Percentiles rank a stretch among this genome's conserved stretches.
Evolutionary conservation across 2,797 vertebrate genomes (phyloP).

Genomic region (Clarias fuscus): DNA sequence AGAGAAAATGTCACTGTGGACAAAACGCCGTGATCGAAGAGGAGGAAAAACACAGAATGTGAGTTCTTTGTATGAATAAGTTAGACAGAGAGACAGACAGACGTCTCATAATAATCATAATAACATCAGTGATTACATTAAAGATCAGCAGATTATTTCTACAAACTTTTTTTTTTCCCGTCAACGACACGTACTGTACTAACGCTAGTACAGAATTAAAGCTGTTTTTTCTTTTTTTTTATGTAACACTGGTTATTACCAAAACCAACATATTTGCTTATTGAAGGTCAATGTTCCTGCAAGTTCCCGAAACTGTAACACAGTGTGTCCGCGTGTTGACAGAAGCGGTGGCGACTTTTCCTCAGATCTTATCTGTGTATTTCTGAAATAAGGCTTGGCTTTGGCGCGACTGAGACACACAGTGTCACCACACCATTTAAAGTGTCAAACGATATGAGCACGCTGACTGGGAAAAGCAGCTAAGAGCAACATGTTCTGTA

Average conservation of each 20-base stretch:
- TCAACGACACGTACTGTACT: background rate
- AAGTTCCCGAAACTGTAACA: background rate
- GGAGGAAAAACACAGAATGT: background rate
- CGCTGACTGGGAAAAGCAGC: background rate
- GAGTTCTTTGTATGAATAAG: too few relatives aligned
- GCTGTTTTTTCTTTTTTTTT: background rate
- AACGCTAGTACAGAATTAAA: background rate
- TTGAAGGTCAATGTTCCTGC: background rate
- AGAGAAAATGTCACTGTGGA: background rate
- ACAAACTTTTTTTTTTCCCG: too few relatives aligned
- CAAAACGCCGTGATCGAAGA: background rate
- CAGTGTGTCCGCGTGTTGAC: background rate
- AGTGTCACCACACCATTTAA: background rate
- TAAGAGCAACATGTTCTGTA: slow-evolving; percentile 1
- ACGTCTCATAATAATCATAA: too few relatives aligned
- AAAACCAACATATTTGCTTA: background rate
- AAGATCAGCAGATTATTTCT: background rate
- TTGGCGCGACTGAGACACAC: background rate
- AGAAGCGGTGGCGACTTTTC: background rate
- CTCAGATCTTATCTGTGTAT: slow-evolving; percentile 6
- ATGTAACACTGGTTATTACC: background rate
- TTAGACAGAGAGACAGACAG: too few relatives aligned
- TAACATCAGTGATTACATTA: too few relatives aligned
- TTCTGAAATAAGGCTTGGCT: background rate
- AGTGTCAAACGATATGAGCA: background rate